Evolutionary conservation across 2,888 invertebrate genomes (phyloP).

Genomic region (Heteromurus nitidus): DNA sequence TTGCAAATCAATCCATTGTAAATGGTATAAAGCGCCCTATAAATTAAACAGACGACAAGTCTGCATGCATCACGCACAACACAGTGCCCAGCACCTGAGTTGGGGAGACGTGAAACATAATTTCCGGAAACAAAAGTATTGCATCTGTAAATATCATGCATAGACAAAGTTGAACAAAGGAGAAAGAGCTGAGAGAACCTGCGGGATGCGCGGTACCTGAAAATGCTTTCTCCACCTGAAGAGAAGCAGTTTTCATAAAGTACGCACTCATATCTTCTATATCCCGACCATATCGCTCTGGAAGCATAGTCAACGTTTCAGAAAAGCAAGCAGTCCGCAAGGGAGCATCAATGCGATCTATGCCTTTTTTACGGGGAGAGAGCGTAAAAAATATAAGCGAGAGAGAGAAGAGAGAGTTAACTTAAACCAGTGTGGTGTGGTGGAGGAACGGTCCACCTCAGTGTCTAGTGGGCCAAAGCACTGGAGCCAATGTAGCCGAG

Average conservation of each 20-base stretch:
- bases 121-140: too few species aligned
- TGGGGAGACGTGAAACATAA: too few species aligned
- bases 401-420: slow-evolving; percentile 36
- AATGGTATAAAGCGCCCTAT: too few species aligned
- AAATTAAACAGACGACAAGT: too few species aligned
- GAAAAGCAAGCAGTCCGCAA: too few species aligned
- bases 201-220: background rate
- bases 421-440: slow-evolving; percentile 57
- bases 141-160: too few species aligned
- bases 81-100: too few species aligned
- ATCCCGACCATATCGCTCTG: background rate
- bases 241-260: background rate
- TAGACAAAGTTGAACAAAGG: too few species aligned
- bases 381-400: slow-evolving; percentile 24
- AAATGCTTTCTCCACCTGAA: background rate
- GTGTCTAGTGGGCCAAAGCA: slow-evolving; percentile 63
- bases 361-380: slow-evolving; percentile 9
- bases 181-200: too few species aligned
- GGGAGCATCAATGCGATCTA: slow-evolving; percentile 4
- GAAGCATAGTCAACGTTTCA: too few species aligned
- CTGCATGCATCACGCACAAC: too few species aligned
- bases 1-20: too few species aligned
- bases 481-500: slow-evolving; percentile 66
- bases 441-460: slow-evolving; percentile 64
- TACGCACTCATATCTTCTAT: background rate